Percentiles rank a stretch among this genome's conserved stretches.
phyloP scores from a whole-genome alignment of 1,140 invertebrate species.

The Leptestheria dahalacensis region DNA sequence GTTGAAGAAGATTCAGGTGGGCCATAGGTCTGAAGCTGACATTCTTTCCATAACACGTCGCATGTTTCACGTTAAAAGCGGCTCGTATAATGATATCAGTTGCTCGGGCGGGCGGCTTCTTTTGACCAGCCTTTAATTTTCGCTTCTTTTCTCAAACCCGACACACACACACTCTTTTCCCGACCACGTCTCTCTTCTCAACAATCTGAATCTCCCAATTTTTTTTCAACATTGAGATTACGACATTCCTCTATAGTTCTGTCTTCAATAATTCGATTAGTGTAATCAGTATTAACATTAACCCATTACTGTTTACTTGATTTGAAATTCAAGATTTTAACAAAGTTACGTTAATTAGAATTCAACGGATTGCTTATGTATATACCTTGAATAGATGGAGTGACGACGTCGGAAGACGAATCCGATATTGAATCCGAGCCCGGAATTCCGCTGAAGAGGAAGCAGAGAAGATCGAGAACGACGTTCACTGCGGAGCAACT shows the following conservation, averaged over 20 bases:
- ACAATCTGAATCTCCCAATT: too few species aligned
- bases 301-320: too few species aligned
- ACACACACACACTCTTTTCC: not conserved
- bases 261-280: too few species aligned
- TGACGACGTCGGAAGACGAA: conserved; percentile 9
- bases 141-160: not conserved
- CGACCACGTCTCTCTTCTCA: too few species aligned
- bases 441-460: conserved; percentile 59
- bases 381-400: not conserved
- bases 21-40: not conserved
- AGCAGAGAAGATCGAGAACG: conserved; percentile 64
- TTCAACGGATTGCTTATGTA: too few species aligned
- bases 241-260: too few species aligned
- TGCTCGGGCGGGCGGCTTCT: not conserved
- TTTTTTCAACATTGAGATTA: too few species aligned
- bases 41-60: not conserved
- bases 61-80: not conserved
- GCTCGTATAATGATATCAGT: not conserved
- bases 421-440: conserved; percentile 41
- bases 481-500: conserved; percentile 76
- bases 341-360: too few species aligned
- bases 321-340: too few species aligned
- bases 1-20: too few species aligned
- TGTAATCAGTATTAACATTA: too few species aligned
- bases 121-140: not conserved